Conservation (phyloP, 2,888 invertebrate genomes). For the Chymomyza fuscimana region DNA sequence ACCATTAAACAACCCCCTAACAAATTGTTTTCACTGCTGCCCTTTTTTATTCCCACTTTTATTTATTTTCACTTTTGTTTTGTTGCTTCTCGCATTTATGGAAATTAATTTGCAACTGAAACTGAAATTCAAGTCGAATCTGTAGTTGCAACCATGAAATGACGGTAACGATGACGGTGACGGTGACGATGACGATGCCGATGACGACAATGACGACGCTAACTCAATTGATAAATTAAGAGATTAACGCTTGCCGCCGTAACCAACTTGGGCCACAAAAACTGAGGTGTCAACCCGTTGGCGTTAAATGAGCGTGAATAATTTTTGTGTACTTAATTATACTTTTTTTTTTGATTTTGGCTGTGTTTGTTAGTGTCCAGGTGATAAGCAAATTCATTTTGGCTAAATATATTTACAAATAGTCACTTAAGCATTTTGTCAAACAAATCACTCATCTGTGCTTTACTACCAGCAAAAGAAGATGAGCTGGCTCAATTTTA, state of each 20-base stretch:
- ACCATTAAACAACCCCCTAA: neutral
- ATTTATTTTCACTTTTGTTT: conserved; percentile 9
- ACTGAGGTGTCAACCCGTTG: conserved; percentile 37
- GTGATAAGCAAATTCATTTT: conserved; percentile 46
- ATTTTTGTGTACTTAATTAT: conserved; percentile 52
- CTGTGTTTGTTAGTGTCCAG: neutral
- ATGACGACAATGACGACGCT: conserved; percentile 17
- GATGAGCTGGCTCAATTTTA: neutral
- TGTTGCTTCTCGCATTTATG: conserved; percentile 65
- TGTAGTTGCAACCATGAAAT: conserved; percentile 19
- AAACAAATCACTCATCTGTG: neutral
- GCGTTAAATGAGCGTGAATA: conserved; percentile 60
- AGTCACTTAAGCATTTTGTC: neutral
- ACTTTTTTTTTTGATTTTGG: neutral
- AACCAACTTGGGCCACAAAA: conserved; percentile 47
- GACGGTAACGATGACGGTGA: neutral
- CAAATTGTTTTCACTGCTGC: neutral
- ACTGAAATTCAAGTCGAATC: conserved; percentile 53
- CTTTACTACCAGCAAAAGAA: neutral
- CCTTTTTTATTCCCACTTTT: neutral
- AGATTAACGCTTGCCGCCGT: conserved; percentile 67
- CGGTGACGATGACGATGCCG: conserved; percentile 14
- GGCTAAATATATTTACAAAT: neutral
- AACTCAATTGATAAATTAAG: conserved; percentile 73
- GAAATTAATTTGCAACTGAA: conserved; percentile 76